Evolutionary conservation across 1,140 invertebrate genomes (phyloP).

Genomic region (Calliphora vicina): DNA sequence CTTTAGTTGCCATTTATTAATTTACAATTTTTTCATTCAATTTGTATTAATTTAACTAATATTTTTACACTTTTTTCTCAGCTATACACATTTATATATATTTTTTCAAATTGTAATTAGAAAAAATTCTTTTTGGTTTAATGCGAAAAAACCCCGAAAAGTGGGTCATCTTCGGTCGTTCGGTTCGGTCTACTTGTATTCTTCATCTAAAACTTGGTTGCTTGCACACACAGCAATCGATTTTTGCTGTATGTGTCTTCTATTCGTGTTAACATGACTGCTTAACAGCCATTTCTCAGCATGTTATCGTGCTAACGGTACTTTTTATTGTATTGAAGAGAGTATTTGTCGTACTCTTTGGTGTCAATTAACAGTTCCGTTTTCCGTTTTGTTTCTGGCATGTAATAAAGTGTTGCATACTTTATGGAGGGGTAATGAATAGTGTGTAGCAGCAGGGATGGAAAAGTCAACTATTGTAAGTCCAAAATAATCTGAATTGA

Average conservation of each 20-base stretch:
- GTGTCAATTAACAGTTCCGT: constrained; percentile 17
- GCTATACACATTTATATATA: not conserved
- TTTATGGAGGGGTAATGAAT: not conserved
- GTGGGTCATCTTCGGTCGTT: constrained; percentile 61
- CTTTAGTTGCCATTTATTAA: constrained; percentile 8
- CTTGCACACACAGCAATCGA: constrained; percentile 28
- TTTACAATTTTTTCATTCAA: constrained; percentile 9
- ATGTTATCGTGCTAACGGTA: not conserved
- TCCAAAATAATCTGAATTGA: too few species aligned
- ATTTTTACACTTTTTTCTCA: constrained; percentile 21
- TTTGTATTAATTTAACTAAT: not conserved
- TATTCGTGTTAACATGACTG: not conserved
- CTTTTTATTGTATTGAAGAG: not conserved
- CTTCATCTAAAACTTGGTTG: constrained; percentile 23
- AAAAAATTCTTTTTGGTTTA: constrained; percentile 41
- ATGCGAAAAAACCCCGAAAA: constrained; percentile 61
- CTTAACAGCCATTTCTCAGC: not conserved
- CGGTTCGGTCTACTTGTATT: constrained; percentile 46
- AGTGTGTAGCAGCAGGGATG: too few species aligned
- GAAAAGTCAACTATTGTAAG: too few species aligned
- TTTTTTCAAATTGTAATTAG: constrained; percentile 49
- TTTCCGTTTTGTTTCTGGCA: constrained; percentile 12
- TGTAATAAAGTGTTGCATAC: constrained; percentile 14
- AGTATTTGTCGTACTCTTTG: not conserved
- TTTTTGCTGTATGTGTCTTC: constrained; percentile 30